Percentiles rank a stretch among this genome's conserved stretches.
phyloP scores from a whole-genome alignment of 2,113 vertebrate genomes.

The Neofelis nebulosa region DNA sequence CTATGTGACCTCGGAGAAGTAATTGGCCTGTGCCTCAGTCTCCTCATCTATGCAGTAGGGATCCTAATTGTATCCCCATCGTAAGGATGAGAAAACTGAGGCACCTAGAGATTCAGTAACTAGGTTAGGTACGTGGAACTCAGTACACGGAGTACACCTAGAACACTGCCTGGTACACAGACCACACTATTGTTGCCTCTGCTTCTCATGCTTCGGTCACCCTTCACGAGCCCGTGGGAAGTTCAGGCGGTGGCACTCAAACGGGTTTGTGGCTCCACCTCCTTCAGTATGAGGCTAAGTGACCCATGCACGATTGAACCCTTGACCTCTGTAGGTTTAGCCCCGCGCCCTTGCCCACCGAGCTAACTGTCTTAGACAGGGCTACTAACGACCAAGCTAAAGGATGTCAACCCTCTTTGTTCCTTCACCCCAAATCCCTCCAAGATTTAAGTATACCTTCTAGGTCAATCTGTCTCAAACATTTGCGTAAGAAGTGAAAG shows the following conservation, averaged over 20 bases:
- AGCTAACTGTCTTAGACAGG: neutral
- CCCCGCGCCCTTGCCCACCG: neutral
- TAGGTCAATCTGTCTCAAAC: constrained; percentile 76
- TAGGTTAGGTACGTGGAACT: neutral
- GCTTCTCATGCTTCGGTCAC: neutral
- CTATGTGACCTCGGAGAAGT: neutral
- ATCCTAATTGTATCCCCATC: neutral
- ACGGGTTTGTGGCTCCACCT: neutral
- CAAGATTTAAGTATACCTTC: constrained; percentile 76
- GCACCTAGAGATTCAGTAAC: neutral
- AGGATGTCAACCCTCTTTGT: constrained; percentile 56
- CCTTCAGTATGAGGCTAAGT: neutral
- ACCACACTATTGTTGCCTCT: neutral
- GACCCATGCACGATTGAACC: constrained; percentile 55
- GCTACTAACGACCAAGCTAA: constrained; percentile 56
- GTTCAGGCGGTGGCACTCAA: neutral
- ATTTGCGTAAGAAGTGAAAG: constrained; percentile 81
- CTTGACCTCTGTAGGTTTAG: constrained; percentile 34
- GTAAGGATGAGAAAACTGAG: constrained; percentile 13
- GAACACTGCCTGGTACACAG: neutral
- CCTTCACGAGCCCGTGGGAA: neutral
- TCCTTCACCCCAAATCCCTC: constrained; percentile 56
- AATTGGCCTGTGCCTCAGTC: neutral
- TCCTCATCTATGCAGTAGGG: neutral
- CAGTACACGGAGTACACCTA: neutral